Conservation (phyloP, 2,888 invertebrate genomes). For the Phortica magna region DNA sequence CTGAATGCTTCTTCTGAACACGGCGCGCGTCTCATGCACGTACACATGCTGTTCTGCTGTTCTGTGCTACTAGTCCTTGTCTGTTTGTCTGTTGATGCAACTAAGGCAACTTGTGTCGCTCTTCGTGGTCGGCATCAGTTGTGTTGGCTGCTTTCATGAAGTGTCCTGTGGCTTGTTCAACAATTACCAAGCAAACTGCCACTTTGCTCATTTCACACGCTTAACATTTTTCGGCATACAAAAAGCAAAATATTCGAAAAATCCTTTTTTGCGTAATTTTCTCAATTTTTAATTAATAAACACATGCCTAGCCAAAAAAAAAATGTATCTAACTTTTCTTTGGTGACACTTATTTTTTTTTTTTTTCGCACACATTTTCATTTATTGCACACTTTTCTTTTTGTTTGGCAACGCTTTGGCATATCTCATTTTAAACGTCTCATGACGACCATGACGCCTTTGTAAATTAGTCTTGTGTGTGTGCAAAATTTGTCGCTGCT, state of each 20-base stretch:
- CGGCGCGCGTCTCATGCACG: neutral
- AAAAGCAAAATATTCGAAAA: neutral
- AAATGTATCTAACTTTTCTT: neutral
- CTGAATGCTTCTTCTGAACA: neutral
- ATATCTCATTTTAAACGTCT: neutral
- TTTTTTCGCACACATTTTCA: neutral
- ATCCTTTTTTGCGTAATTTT: conserved; percentile 12
- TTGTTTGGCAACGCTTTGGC: neutral
- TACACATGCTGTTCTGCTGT: neutral
- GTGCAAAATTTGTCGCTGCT: neutral
- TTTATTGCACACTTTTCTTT: conserved; percentile 12
- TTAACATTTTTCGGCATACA: neutral
- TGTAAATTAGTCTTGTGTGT: neutral
- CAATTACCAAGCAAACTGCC: conserved; percentile 13
- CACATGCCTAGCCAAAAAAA: conserved; percentile 8
- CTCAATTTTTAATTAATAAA: conserved; percentile 30
- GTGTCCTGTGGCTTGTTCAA: conserved; percentile 32
- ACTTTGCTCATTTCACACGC: neutral
- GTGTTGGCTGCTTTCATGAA: conserved; percentile 27
- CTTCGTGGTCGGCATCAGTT: conserved; percentile 15
- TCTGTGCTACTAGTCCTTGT: neutral
- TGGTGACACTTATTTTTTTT: no score
- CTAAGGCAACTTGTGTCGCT: neutral
- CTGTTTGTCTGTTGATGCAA: neutral
- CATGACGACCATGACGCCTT: neutral